Evolutionary conservation across 2,888 invertebrate species (phyloP).

Genomic region (Dendrolimus pini): DNA sequence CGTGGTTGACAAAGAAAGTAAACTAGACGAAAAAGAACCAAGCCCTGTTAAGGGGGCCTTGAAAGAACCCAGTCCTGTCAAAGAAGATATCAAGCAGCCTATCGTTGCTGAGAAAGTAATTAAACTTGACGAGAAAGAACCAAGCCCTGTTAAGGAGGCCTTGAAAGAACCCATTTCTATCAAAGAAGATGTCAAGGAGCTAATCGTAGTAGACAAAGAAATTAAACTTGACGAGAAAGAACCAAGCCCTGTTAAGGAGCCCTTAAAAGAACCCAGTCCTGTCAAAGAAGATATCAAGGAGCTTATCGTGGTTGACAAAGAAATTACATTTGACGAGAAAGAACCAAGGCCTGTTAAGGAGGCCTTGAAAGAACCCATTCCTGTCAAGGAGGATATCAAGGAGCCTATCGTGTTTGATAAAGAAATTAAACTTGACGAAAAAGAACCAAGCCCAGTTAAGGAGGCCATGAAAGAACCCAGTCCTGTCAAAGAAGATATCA

Average conservation of each 20-base stretch:
- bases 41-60: too few relatives aligned
- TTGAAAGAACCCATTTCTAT: background rate
- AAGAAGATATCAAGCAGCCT: too few relatives aligned
- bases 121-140: conserved; percentile 6
- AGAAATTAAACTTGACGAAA: background rate
- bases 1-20: too few relatives aligned
- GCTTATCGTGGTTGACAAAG: background rate
- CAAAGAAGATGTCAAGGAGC: background rate
- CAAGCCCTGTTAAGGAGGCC: background rate
- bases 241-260: background rate
- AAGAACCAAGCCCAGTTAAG: background rate
- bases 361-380: background rate
- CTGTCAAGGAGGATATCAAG: background rate
- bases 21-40: too few relatives aligned
- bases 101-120: conserved; percentile 7
- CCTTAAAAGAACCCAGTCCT: background rate
- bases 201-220: background rate
- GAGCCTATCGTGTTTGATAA: background rate
- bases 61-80: too few relatives aligned
- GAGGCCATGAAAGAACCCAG: background rate
- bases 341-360: background rate
- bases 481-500: background rate
- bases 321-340: background rate
- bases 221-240: background rate
- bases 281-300: background rate